Percentiles rank a stretch among this genome's conserved stretches.
phyloP scores from a whole-genome alignment of 1,140 invertebrate species.

The Sinonovacula constricta region DNA sequence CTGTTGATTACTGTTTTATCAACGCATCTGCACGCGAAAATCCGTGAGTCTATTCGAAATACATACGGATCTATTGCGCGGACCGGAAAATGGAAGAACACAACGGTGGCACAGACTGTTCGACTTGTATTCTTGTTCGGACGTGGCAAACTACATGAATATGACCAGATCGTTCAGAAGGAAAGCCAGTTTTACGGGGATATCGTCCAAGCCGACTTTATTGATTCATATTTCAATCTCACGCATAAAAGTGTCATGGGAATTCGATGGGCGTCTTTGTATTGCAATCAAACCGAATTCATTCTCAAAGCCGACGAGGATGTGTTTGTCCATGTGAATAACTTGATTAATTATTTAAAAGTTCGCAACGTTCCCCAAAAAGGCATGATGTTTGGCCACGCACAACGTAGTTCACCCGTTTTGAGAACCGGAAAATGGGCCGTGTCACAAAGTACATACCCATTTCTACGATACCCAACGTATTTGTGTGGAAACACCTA shows the following conservation, averaged over 20 bases:
- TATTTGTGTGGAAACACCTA: conserved; percentile 40
- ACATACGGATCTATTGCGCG: background rate
- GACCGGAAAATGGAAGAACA: background rate
- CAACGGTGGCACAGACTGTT: background rate
- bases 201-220: conserved; percentile 54
- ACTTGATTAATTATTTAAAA: conserved; percentile 26
- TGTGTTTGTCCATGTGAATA: conserved; percentile 42
- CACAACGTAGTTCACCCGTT: conserved; percentile 10
- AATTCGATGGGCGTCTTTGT: conserved; percentile 42
- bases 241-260: conserved; percentile 52
- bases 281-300: conserved; percentile 39
- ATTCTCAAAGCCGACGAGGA: conserved; percentile 48
- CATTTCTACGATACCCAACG: conserved; percentile 21
- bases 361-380: conserved; percentile 1
- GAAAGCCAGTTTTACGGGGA: conserved; percentile 51
- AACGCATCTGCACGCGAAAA: background rate
- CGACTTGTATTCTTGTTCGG: conserved; percentile 45
- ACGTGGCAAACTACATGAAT: background rate
- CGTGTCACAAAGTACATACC: conserved; percentile 8
- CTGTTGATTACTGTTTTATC: background rate
- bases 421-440: conserved; percentile 36
- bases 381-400: conserved; percentile 28
- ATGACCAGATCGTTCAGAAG: conserved; percentile 23
- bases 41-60: background rate
- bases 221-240: conserved; percentile 46